Base-by-base conservation (phyloP, 2,113 vertebrate genomes). In the Lepus americanus region DNA sequence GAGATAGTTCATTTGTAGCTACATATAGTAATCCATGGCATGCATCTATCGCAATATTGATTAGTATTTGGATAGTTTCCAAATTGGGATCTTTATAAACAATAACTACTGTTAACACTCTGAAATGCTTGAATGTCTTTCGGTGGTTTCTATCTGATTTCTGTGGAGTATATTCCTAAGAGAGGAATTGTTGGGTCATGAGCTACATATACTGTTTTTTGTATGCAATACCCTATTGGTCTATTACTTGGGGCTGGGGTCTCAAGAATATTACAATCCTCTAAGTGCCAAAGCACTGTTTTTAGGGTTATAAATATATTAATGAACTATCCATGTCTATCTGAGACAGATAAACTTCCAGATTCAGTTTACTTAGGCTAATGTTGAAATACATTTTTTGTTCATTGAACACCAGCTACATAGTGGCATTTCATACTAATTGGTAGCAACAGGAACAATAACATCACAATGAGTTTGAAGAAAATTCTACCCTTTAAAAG, bases 401-500 rank as follows among this genome's bases (percentile, higher is more conserved):
- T 92, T 88, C 23, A 96, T 5, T 93, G 55, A 96, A 72, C 29
- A 89, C 44, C 72, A 80, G 33, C 14, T 19, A 69, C n/a, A 78
- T 27, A 76, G 6, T 79, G 55, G 44, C 59, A 53, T 25, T 70
- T 69, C 87, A 67, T 29, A 64, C 2, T 70, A 66, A 20, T 0
- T 61, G 88, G 59, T 14, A 76, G 33, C 36, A 82, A 49, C 25
- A 95, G n/a, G 67, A 90, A 29, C 31, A 77, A 61, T 16, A 72
- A 55, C 49, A 63, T 87, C 73, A 94, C n/a, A 72, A 74, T 76
- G 29, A 87, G 49, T 87, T 95, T 95, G 25, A 92, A 94, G 11
- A 23, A 77, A 39, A 96, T 94, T 90, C 31, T 1, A n/a, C 39
- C 87, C 80, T 97, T 82, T 73, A 89, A 94, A 88, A 31, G 14